Base-by-base conservation (phyloP, 23 tunicate genomes). In the Trididemnum nubilum region DNA sequence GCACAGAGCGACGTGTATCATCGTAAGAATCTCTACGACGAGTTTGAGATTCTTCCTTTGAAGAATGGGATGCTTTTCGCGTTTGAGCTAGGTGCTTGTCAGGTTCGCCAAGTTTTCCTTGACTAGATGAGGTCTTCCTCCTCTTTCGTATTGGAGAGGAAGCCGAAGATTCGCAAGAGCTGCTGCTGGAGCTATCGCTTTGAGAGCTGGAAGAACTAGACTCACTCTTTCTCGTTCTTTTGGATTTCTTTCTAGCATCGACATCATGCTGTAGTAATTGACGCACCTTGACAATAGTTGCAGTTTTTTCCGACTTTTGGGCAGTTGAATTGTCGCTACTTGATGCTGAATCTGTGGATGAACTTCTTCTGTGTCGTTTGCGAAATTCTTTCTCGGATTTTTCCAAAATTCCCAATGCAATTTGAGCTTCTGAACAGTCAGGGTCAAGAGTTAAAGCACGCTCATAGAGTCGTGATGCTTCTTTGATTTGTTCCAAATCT, bases 391-490 rank as follows among this genome's bases (percentile, higher is more conserved):
- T 51, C 27, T 67, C 66, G 2, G 70, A 51, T 28, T 77, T 82
- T 51, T 86, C 85, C 15, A 91, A 22, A 19, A 60, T 21, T 1
- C 78, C 87, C 22, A 86, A 28, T 21, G 94, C 94, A 2, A 61
- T 71, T 73, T 52, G 74, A 23, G 98, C 98, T 74, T 70, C 94
- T 32, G 4, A 66, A 84, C 85, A 81, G 1, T 83, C 61, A 34
- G 90, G 88, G 35, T 96, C 90, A 30, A 91, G 52, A 3, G 32
- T 49, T 12, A 96, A 72, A 44, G 87, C 94, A 33, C 60, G 85
- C 70, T 69, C 65, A 51, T 87, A 93, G 50, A 89, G 69, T 18
- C 35, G 76, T 37, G 80, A 39, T 2, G 88, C 97, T 34, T 91
- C 89, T 49, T 83, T 71, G 34, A 96, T 49, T 61, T 91, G 90